Evolutionary conservation across 2,797 vertebrate genomes (phyloP).

Genomic region (Onychomys torridus): DNA sequence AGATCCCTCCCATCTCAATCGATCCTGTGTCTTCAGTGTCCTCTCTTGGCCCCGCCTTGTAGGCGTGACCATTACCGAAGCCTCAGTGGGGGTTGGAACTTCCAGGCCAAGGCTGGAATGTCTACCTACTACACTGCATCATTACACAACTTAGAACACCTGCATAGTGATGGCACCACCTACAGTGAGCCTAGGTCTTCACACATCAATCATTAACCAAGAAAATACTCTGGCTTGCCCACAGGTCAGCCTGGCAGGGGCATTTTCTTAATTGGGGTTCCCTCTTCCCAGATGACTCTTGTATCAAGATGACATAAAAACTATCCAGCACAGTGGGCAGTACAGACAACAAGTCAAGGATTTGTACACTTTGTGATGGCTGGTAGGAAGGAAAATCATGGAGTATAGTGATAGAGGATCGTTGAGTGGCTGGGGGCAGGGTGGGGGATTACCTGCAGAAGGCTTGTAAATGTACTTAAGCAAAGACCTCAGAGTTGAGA

Average conservation of each 20-base stretch:
- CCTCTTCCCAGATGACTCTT: background rate
- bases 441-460: background rate
- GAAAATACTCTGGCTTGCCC: background rate
- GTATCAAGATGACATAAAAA: background rate
- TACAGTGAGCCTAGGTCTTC: background rate
- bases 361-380: background rate
- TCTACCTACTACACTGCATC: too few relatives aligned
- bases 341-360: background rate
- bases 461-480: background rate
- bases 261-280: background rate
- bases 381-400: background rate
- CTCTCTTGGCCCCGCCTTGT: too few relatives aligned
- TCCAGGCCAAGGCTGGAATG: too few relatives aligned
- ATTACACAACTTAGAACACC: background rate
- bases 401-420: background rate
- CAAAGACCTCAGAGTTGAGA: background rate
- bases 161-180: background rate
- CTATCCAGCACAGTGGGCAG: background rate
- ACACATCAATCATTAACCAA: background rate
- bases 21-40: too few relatives aligned
- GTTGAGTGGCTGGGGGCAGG: too few relatives aligned
- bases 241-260: background rate
- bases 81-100: too few relatives aligned
- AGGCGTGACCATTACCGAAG: too few relatives aligned
- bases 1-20: too few relatives aligned